These are phyloP conservation scores for Peribatodes rhomboidaria DNA, from an alignment of 2,888 invertebrate genomes.

Conservation along the genomic window DNA sequence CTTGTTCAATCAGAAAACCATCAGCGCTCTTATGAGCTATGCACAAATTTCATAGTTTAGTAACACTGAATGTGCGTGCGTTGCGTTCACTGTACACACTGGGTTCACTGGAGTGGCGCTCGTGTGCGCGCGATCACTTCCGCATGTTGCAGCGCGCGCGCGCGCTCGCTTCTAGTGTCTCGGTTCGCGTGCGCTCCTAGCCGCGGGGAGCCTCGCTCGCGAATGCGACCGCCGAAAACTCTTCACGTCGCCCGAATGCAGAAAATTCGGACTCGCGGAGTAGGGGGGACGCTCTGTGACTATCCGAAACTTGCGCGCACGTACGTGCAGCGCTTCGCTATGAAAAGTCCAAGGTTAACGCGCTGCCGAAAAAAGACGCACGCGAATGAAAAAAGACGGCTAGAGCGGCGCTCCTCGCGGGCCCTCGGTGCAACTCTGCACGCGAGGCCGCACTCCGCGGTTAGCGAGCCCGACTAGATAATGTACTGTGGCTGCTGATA, in stretches of 20 bases:
- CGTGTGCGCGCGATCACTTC: conserved; percentile 76
- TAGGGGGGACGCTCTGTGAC: conserved; percentile 85
- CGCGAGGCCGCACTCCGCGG: conserved; percentile 59
- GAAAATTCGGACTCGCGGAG: conserved; percentile 85
- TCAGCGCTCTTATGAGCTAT: conserved; percentile 73
- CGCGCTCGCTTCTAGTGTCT: conserved; percentile 62
- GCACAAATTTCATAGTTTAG: conserved; percentile 82
- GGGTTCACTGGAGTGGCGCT: conserved; percentile 34
- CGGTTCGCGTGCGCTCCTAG: conserved; percentile 74
- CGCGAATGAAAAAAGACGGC: conserved; percentile 84
- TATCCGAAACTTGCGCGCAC: conserved; percentile 83
- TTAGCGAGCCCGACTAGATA: conserved; percentile 1
- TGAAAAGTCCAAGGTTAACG: conserved; percentile 86
- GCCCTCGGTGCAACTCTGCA: conserved; percentile 77
- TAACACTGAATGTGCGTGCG: conserved; percentile 71
- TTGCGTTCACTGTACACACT: conserved; percentile 71
- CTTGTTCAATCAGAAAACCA: conserved; percentile 77
- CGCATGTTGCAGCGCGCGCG: conserved; percentile 81
- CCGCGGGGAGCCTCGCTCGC: conserved; percentile 82
- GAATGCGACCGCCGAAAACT: conserved; percentile 86
- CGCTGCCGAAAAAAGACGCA: conserved; percentile 87
- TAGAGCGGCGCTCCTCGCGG: conserved; percentile 80
- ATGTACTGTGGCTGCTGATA: not conserved
- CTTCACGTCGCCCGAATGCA: conserved; percentile 83
- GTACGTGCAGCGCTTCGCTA: conserved; percentile 85